Evolutionary conservation across 2,113 vertebrate species (phyloP).

Genomic region (Danio rerio): DNA sequence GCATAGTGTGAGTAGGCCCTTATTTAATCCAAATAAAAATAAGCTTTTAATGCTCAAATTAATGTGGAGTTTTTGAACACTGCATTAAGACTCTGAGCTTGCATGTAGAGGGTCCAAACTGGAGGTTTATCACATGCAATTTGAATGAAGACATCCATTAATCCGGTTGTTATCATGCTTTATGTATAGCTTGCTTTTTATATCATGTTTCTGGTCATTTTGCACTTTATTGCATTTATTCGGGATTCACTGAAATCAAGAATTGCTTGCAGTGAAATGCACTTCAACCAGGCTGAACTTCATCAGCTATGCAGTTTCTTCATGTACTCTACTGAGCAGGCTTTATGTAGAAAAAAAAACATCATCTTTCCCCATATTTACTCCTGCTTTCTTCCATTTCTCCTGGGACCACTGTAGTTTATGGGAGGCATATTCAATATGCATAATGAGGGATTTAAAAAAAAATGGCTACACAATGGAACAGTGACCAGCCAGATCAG

Average conservation of each 20-base stretch:
- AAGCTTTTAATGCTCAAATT: slow-evolving; percentile 38
- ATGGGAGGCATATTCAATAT: slow-evolving; percentile 49
- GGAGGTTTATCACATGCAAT: slow-evolving; percentile 72
- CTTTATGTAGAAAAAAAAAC: slow-evolving; percentile 35
- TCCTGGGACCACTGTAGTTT: slow-evolving; percentile 51
- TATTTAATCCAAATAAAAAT: background rate
- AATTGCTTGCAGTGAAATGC: slow-evolving; percentile 65
- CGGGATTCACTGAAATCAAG: slow-evolving; percentile 53
- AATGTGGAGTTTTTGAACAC: slow-evolving; percentile 57
- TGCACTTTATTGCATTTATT: slow-evolving; percentile 63
- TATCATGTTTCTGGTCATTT: slow-evolving; percentile 55
- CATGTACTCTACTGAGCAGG: slow-evolving; percentile 52
- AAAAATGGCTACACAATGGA: slow-evolving; percentile 51
- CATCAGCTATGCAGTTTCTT: slow-evolving; percentile 60
- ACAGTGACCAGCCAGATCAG: background rate
- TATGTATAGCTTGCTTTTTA: slow-evolving; percentile 72
- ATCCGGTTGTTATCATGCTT: slow-evolving; percentile 76
- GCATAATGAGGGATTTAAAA: slow-evolving; percentile 40
- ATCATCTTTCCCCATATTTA: slow-evolving; percentile 60
- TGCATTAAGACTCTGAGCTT: slow-evolving; percentile 62
- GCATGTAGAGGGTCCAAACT: slow-evolving; percentile 61
- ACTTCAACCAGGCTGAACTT: slow-evolving; percentile 59
- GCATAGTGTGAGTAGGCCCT: no score
- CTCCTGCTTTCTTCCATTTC: slow-evolving; percentile 56
- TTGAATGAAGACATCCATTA: slow-evolving; percentile 76